Evolutionary conservation across 1,140 invertebrate species (phyloP).

Genomic region (Hydropsyche tenuis): DNA sequence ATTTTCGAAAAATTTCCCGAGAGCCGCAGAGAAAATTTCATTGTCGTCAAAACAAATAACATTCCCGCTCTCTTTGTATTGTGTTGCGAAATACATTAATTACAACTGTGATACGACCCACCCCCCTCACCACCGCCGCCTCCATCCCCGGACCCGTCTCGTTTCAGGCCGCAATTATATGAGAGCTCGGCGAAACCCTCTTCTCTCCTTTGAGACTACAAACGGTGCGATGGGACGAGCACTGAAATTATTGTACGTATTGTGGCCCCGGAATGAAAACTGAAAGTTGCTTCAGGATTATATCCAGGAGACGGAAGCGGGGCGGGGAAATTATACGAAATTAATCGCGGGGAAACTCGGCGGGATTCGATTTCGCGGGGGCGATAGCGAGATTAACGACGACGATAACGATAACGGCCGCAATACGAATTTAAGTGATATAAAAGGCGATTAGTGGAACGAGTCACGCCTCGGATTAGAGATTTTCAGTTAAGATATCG

Average conservation of each 20-base stretch:
- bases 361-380: background rate
- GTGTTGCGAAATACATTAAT: constrained; percentile 48
- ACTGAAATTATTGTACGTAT: constrained; percentile 44
- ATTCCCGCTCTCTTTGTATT: constrained; percentile 42
- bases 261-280: constrained; percentile 41
- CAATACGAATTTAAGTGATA: constrained; percentile 26
- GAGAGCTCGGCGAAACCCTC: constrained; percentile 33
- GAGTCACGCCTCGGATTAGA: constrained; percentile 13
- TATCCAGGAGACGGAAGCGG: too few relatives aligned
- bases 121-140: background rate
- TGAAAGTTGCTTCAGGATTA: constrained; percentile 39
- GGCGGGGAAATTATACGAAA: constrained; percentile 40
- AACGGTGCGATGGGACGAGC: too few relatives aligned
- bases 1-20: constrained; percentile 29
- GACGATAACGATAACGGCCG: constrained; percentile 20
- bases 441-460: constrained; percentile 19
- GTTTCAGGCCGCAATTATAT: constrained; percentile 48
- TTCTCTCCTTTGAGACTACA: constrained; percentile 46
- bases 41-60: constrained; percentile 45
- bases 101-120: constrained; percentile 43
- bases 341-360: constrained; percentile 1
- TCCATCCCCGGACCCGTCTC: too few relatives aligned
- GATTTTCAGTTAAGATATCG: constrained; percentile 17
- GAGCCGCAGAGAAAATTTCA: constrained; percentile 30
- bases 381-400: constrained; percentile 15